Evolutionary conservation across 1,140 invertebrate species (phyloP).

Genomic region (Habropoda laboriosa): DNA sequence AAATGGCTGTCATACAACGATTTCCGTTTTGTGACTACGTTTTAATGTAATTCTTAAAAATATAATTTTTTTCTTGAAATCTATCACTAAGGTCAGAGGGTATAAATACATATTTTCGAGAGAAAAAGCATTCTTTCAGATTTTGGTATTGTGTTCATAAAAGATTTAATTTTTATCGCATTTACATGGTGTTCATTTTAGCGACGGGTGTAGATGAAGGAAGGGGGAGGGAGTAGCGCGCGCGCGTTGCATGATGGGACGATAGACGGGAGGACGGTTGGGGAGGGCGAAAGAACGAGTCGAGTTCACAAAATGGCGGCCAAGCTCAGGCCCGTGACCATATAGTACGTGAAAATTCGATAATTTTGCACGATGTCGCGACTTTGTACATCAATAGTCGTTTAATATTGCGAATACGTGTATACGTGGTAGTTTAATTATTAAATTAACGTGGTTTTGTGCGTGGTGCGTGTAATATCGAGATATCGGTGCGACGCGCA

Average conservation of each 20-base stretch:
- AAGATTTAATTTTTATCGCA: constrained; percentile 8
- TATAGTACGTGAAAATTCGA: constrained; percentile 77
- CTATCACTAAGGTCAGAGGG: too few species aligned
- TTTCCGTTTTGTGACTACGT: constrained; percentile 50
- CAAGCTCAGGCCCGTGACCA: constrained; percentile 71
- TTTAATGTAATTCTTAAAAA: constrained; percentile 2
- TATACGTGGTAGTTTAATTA: constrained; percentile 48
- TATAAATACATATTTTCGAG: background rate
- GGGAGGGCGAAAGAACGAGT: constrained; percentile 72
- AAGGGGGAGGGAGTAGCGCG: constrained; percentile 1
- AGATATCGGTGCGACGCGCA: constrained; percentile 76
- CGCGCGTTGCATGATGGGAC: constrained; percentile 71
- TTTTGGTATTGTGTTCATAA: background rate
- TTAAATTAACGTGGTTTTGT: constrained; percentile 52
- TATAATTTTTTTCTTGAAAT: background rate
- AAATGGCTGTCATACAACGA: constrained; percentile 65
- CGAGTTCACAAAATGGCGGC: constrained; percentile 78
- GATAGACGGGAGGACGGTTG: constrained; percentile 49
- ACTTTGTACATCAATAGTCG: constrained; percentile 47
- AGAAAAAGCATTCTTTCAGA: background rate
- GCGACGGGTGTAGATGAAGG: constrained; percentile 1
- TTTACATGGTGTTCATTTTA: constrained; percentile 29
- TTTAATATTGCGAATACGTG: constrained; percentile 59
- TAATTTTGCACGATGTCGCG: constrained; percentile 73
- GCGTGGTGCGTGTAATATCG: constrained; percentile 36